Percentiles rank a stretch among this genome's conserved stretches.
phyloP scores from a whole-genome alignment of 1,140 invertebrate species.

The Drosophila saltans region DNA sequence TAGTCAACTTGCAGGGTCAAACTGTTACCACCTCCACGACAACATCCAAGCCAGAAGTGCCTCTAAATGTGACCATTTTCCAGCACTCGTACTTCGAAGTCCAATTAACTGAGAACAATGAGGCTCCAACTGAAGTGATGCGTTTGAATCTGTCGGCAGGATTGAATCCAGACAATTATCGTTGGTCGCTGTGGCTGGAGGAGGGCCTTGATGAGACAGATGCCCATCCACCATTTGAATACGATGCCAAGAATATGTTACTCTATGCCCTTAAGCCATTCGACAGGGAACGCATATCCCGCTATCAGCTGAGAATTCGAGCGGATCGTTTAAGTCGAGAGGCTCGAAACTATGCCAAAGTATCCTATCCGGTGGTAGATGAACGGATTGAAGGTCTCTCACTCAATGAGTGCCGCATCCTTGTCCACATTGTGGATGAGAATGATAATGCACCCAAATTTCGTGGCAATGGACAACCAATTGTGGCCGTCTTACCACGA shows the following conservation, averaged over 20 bases:
- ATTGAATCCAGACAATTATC: constrained; percentile 79
- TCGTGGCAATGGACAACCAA: constrained; percentile 87
- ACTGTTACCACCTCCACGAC: constrained; percentile 85
- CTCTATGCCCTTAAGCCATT: constrained; percentile 88
- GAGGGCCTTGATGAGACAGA: constrained; percentile 73
- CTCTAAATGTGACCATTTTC: constrained; percentile 84
- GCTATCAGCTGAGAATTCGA: constrained; percentile 87
- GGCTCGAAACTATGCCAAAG: constrained; percentile 86
- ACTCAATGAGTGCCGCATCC: constrained; percentile 84
- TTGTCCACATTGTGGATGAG: constrained; percentile 90
- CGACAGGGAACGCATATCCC: constrained; percentile 87
- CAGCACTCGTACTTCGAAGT: constrained; percentile 90
- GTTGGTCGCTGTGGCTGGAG: constrained; percentile 75
- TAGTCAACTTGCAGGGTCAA: constrained; percentile 86
- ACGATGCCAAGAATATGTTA: constrained; percentile 89
- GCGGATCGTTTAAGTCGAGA: constrained; percentile 84
- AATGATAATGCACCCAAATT: constrained; percentile 93
- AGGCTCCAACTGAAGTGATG: constrained; percentile 87
- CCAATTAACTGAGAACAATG: constrained; percentile 90
- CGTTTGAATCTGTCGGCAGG: constrained; percentile 88
- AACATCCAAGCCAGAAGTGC: constrained; percentile 52
- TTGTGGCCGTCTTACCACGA: constrained; percentile 91
- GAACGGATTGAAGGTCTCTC: constrained; percentile 87
- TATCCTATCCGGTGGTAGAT: constrained; percentile 89
- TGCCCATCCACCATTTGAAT: constrained; percentile 85